Conservation (phyloP, 2,797 vertebrate genomes). For the Scyliorhinus canicula region DNA sequence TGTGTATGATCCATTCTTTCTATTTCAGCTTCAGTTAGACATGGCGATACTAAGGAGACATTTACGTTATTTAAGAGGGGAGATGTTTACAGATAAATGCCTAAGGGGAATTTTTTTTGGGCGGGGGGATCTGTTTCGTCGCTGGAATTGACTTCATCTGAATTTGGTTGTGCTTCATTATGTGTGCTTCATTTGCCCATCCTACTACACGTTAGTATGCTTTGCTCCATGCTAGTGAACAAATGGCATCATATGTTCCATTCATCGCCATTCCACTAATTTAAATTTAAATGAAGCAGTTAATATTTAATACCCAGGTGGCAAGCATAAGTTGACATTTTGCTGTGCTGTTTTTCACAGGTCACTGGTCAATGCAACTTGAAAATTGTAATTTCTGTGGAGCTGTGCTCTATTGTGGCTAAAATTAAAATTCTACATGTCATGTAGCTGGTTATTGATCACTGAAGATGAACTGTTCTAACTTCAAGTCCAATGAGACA, state of each 20-base stretch:
- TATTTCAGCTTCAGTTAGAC: conserved; percentile 68
- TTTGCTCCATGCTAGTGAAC: conserved; percentile 59
- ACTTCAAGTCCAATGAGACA: conserved; percentile 18
- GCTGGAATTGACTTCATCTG: conserved; percentile 57
- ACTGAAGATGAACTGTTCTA: conserved; percentile 55
- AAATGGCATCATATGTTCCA: conserved; percentile 56
- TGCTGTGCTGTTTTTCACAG: conserved; percentile 70
- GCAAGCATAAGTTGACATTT: conserved; percentile 59
- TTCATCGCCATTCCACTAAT: conserved; percentile 63
- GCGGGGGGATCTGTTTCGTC: conserved; percentile 49
- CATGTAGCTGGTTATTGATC: conserved; percentile 77
- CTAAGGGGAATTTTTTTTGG: conserved; percentile 5
- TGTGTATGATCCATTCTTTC: conserved; percentile 61
- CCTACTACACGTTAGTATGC: conserved; percentile 49
- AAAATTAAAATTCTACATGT: conserved; percentile 86
- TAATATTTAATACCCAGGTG: conserved; percentile 75
- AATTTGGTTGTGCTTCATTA: conserved; percentile 57
- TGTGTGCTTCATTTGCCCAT: conserved; percentile 53
- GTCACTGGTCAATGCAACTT: conserved; percentile 82
- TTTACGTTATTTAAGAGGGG: conserved; percentile 68
- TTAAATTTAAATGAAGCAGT: conserved; percentile 76
- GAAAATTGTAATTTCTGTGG: conserved; percentile 87
- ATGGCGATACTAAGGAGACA: conserved; percentile 66
- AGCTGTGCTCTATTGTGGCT: conserved; percentile 82
- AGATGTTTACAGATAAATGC: conserved; percentile 56